These are phyloP conservation scores for Brachymystax lenok DNA, from an alignment of 2,797 vertebrate genomes.

Conservation along the genomic window DNA sequence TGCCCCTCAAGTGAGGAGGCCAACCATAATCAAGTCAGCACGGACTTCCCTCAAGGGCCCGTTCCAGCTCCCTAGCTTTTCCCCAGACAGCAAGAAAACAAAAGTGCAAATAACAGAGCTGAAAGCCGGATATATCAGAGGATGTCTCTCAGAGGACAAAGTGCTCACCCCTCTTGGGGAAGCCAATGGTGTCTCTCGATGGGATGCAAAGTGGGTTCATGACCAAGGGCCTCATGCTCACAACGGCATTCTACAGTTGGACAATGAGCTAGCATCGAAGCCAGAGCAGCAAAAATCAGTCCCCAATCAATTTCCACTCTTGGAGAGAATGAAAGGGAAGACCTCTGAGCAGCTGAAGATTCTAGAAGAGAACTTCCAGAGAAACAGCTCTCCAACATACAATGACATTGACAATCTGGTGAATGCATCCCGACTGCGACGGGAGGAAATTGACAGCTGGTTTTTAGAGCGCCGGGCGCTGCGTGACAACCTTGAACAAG, in stretches of 20 bases:
- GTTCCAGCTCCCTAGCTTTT: conserved; percentile 53
- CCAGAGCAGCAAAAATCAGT: conserved; percentile 71
- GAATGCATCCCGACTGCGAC: conserved; percentile 81
- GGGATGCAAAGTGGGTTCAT: conserved; percentile 50
- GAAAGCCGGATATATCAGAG: conserved; percentile 79
- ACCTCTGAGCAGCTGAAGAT: conserved; percentile 85
- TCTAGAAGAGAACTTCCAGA: conserved; percentile 90
- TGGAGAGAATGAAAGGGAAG: conserved; percentile 88
- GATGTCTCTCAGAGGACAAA: conserved; percentile 79
- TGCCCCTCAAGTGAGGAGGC: conserved; percentile 61
- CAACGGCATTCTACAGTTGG: conserved; percentile 80
- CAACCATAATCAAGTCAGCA: conserved; percentile 78
- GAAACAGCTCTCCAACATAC: conserved; percentile 87
- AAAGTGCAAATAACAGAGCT: conserved; percentile 79
- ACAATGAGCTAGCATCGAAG: conserved; percentile 74
- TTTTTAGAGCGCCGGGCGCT: conserved; percentile 89
- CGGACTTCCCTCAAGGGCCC: conserved; percentile 63
- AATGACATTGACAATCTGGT: conserved; percentile 84
- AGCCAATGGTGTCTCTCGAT: conserved; percentile 82
- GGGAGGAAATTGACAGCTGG: conserved; percentile 91
- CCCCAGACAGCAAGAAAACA: conserved; percentile 77
- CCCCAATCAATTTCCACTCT: conserved; percentile 78
- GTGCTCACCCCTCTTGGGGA: conserved; percentile 83
- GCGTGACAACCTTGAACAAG: conserved; percentile 90
- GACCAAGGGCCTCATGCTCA: conserved; percentile 55